These are phyloP conservation scores for Lymantria dispar DNA, from an alignment of 2,888 invertebrate genomes.

Conservation along the genomic window DNA sequence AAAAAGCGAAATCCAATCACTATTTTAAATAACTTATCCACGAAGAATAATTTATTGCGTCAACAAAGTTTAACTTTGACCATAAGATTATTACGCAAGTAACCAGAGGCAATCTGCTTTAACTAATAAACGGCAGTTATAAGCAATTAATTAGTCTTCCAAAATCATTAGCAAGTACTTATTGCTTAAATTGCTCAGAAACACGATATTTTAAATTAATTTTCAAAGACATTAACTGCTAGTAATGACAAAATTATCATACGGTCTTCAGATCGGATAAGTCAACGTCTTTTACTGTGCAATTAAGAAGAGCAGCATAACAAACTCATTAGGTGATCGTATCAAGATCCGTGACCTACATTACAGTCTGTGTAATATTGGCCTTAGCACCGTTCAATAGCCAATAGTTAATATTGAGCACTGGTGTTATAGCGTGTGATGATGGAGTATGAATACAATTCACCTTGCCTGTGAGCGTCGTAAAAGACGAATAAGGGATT, in stretches of 20 bases:
- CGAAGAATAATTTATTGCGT: too few species aligned
- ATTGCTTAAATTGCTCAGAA: not conserved
- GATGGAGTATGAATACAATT: too few species aligned
- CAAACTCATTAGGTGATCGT: slow-evolving; percentile 56
- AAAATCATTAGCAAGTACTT: not conserved
- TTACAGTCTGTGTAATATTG: slow-evolving; percentile 45
- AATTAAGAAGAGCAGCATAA: slow-evolving; percentile 43
- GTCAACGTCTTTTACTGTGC: slow-evolving; percentile 51
- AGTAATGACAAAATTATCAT: slow-evolving; percentile 31
- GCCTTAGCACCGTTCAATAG: slow-evolving; percentile 41
- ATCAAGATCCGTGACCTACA: slow-evolving; percentile 64
- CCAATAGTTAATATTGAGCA: not conserved
- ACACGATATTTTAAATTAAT: slow-evolving; percentile 1
- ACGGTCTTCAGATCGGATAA: slow-evolving; percentile 37
- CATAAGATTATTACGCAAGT: too few species aligned
- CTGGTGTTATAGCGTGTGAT: too few species aligned
- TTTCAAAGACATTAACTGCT: slow-evolving; percentile 8
- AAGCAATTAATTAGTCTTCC: not conserved
- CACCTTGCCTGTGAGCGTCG: too few species aligned
- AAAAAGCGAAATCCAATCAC: too few species aligned
- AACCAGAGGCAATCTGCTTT: too few species aligned
- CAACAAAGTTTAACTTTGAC: too few species aligned
- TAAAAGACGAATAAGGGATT: too few species aligned
- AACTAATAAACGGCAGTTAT: not conserved
- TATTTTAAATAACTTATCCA: too few species aligned